Evolutionary conservation across 2,888 invertebrate genomes (phyloP).

Genomic region (Autographa pulchrina): DNA sequence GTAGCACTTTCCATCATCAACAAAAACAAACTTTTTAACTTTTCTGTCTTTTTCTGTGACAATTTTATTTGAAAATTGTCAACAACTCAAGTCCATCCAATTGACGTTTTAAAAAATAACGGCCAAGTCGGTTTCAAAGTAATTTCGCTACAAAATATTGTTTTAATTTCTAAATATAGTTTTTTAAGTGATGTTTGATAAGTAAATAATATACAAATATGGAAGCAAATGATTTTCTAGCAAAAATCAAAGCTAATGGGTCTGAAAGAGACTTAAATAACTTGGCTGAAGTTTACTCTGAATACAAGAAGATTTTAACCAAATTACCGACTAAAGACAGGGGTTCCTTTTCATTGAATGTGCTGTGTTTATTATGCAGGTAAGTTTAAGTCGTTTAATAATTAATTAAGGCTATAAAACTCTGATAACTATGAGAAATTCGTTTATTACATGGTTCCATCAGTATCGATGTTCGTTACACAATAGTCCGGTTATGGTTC

Average conservation of each 20-base stretch:
- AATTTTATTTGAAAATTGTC: not conserved
- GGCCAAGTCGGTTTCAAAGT: slow-evolving; percentile 19
- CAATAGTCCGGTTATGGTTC: too few species aligned
- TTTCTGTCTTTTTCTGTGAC: not conserved
- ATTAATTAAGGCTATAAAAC: not conserved
- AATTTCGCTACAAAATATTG: slow-evolving; percentile 20
- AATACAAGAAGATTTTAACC: slow-evolving; percentile 68
- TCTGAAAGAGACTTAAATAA: slow-evolving; percentile 68
- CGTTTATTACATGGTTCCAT: not conserved
- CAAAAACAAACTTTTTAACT: not conserved
- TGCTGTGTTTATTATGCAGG: slow-evolving; percentile 83
- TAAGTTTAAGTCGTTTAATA: slow-evolving; percentile 52
- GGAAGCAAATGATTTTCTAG: slow-evolving; percentile 77
- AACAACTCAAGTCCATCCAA: not conserved
- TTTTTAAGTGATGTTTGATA: slow-evolving; percentile 25
- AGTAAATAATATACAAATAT: slow-evolving; percentile 51
- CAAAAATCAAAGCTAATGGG: slow-evolving; percentile 76
- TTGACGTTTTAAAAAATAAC: slow-evolving; percentile 33
- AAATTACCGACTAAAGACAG: slow-evolving; percentile 72
- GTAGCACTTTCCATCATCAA: too few species aligned
- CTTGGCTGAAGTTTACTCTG: slow-evolving; percentile 65
- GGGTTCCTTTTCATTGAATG: slow-evolving; percentile 76
- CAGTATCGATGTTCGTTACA: not conserved
- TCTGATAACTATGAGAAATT: not conserved
- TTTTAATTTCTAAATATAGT: slow-evolving; percentile 4